These are phyloP conservation scores for Cryptocephalus moraei DNA, from an alignment of 2,888 invertebrate genomes.

Conservation along the genomic window DNA sequence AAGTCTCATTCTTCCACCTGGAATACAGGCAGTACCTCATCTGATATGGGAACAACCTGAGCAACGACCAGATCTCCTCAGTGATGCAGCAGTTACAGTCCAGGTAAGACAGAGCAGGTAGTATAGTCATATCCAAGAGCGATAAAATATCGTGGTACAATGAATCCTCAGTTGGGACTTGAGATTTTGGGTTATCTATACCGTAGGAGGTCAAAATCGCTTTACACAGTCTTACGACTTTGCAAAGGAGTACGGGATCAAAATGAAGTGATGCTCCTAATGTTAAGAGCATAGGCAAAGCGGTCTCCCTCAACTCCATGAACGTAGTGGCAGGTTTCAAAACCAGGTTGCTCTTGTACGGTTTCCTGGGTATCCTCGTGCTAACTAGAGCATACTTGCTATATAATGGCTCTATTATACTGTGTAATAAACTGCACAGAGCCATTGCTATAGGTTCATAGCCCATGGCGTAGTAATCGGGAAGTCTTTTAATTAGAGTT, in stretches of 20 bases:
- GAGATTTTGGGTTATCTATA: slow-evolving; percentile 24
- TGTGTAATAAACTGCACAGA: slow-evolving; percentile 70
- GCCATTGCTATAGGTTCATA: slow-evolving; percentile 70
- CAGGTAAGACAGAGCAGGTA: slow-evolving; percentile 85
- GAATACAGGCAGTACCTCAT: slow-evolving; percentile 69
- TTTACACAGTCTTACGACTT: slow-evolving; percentile 52
- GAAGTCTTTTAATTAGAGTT: slow-evolving; percentile 69
- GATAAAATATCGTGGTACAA: slow-evolving; percentile 77
- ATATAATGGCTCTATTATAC: slow-evolving; percentile 80
- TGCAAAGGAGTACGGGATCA: slow-evolving; percentile 85
- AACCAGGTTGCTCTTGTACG: slow-evolving; percentile 47
- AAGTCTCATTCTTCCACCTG: slow-evolving; percentile 92
- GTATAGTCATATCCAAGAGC: slow-evolving; percentile 75
- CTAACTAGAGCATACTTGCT: slow-evolving; percentile 65
- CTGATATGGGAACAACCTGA: slow-evolving; percentile 80
- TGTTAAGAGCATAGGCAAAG: slow-evolving; percentile 75
- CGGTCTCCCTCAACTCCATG: slow-evolving; percentile 59
- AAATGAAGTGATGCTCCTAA: slow-evolving; percentile 82
- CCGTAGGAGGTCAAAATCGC: slow-evolving; percentile 29
- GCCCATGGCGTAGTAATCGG: slow-evolving; percentile 68
- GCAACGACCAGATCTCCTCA: slow-evolving; percentile 89
- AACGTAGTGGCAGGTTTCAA: slow-evolving; percentile 59
- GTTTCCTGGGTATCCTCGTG: slow-evolving; percentile 54
- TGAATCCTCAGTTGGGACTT: slow-evolving; percentile 38
- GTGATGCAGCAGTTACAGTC: slow-evolving; percentile 93